phyloP scores from a whole-genome alignment of 2,888 invertebrate genomes.

The Epirrita christyi region DNA sequence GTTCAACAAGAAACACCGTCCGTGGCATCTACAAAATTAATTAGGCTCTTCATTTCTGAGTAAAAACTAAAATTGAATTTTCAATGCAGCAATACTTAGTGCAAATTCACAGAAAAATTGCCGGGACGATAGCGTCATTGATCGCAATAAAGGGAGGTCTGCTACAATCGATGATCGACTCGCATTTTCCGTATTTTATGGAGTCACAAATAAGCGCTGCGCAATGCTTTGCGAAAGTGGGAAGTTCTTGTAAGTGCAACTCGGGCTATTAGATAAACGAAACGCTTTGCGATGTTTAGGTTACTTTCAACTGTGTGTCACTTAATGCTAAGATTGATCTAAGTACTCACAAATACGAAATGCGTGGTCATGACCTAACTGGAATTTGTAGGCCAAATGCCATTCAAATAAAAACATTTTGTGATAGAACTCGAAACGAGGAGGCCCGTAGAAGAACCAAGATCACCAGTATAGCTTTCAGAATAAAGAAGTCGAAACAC shows the following conservation, averaged over 20 bases:
- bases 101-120: conserved; percentile 37
- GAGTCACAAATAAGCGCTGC: conserved; percentile 48
- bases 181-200: conserved; percentile 57
- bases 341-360: too few species aligned
- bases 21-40: background rate
- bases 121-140: conserved; percentile 39
- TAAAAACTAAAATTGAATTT: conserved; percentile 23
- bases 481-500: too few species aligned
- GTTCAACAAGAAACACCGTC: too few species aligned
- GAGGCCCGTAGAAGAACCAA: too few species aligned
- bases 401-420: too few species aligned
- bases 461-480: too few species aligned
- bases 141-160: conserved; percentile 44
- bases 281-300: conserved; percentile 1
- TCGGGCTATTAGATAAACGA: background rate
- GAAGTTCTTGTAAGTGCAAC: background rate
- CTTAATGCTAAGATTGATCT: too few species aligned
- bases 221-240: conserved; percentile 30
- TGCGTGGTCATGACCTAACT: too few species aligned
- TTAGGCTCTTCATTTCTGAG: background rate
- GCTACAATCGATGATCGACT: conserved; percentile 36
- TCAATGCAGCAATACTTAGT: conserved; percentile 30
- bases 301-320: too few species aligned
- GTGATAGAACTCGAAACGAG: too few species aligned
- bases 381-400: too few species aligned